Conservation (phyloP, 2,888 invertebrate species). For the Hydriomena furcata region DNA sequence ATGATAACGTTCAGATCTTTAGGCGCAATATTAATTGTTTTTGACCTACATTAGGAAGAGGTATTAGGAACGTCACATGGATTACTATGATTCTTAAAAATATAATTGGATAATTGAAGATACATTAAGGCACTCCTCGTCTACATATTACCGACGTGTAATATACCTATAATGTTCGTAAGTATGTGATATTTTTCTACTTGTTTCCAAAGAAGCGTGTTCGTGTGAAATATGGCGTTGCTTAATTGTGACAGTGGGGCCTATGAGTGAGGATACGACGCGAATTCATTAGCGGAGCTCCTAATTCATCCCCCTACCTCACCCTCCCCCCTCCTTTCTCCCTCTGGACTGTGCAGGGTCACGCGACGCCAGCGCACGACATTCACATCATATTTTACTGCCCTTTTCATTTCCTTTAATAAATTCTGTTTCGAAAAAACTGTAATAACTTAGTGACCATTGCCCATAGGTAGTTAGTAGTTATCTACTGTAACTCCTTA, state of each 20-base stretch:
- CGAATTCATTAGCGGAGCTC: background rate
- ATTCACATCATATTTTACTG: background rate
- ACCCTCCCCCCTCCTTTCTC: background rate
- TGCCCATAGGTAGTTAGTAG: too few species aligned
- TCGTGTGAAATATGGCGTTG: background rate
- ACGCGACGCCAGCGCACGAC: slow-evolving; percentile 12
- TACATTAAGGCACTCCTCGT: background rate
- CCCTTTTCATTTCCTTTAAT: background rate
- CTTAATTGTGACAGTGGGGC: background rate
- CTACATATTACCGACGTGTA: too few species aligned
- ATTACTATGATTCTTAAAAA: too few species aligned
- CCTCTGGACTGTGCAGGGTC: background rate
- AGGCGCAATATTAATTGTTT: too few species aligned
- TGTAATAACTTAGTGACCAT: too few species aligned
- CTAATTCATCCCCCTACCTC: background rate
- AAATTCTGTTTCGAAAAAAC: too few species aligned
- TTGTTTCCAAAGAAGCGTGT: background rate
- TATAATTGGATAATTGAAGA: background rate
- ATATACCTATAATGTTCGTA: too few species aligned
- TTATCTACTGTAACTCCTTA: too few species aligned
- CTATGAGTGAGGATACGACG: background rate
- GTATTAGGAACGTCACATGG: too few species aligned
- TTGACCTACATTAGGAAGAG: too few species aligned
- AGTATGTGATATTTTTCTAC: background rate
- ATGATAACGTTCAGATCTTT: too few species aligned